phyloP scores from a whole-genome alignment of 2,797 vertebrate genomes.

The Cossypha polioptera region DNA sequence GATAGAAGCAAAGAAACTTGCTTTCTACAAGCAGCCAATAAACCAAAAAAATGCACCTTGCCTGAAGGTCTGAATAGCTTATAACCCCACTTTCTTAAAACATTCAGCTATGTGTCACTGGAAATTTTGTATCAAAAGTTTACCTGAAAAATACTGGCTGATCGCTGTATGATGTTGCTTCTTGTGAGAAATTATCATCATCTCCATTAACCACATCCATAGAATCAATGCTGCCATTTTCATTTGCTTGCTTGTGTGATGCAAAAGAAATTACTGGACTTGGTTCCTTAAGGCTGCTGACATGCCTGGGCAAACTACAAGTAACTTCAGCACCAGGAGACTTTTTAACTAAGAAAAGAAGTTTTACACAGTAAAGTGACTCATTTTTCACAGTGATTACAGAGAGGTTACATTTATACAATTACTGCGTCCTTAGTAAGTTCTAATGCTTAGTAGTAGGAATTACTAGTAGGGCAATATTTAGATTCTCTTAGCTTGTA shows the following conservation, averaged over 20 bases:
- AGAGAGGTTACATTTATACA: background rate
- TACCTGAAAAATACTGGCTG: slow-evolving; percentile 98
- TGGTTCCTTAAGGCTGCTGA: slow-evolving; percentile 80
- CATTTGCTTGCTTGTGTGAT: slow-evolving; percentile 80
- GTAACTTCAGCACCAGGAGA: slow-evolving; percentile 86
- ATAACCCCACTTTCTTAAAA: background rate
- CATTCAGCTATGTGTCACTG: background rate
- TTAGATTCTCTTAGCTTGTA: background rate
- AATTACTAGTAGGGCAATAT: background rate
- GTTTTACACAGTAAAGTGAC: slow-evolving; percentile 51
- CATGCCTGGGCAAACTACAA: slow-evolving; percentile 88
- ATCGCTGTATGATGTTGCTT: slow-evolving; percentile 79
- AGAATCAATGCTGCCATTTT: slow-evolving; percentile 75
- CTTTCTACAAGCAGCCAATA: background rate
- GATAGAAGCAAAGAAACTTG: background rate
- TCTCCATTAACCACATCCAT: slow-evolving; percentile 60
- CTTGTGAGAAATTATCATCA: slow-evolving; percentile 65
- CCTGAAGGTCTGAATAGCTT: background rate
- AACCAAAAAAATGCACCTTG: background rate
- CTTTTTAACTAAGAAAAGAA: slow-evolving; percentile 80
- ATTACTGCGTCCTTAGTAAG: background rate
- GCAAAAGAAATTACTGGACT: slow-evolving; percentile 90
- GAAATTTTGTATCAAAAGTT: background rate
- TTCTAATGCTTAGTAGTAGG: background rate
- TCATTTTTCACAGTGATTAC: background rate